These are phyloP conservation scores for Galerucella nymphaeae DNA, from an alignment of 2,888 invertebrate species.

Conservation along the genomic window DNA sequence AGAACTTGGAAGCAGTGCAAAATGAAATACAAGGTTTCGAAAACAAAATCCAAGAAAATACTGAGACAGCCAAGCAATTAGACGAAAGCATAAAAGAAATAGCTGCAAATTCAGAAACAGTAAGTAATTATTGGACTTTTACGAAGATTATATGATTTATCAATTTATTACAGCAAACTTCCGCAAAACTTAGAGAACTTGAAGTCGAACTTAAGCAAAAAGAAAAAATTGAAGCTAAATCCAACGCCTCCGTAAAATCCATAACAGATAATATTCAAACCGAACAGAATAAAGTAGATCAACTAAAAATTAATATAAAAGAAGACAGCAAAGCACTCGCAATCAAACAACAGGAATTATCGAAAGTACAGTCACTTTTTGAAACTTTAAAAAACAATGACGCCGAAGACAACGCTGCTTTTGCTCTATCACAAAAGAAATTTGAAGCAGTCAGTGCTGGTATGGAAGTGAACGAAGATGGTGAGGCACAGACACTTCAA, in stretches of 20 bases:
- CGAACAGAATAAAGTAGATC: conserved; percentile 76
- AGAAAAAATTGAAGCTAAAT: conserved; percentile 76
- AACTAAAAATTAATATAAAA: conserved; percentile 73
- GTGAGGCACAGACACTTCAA: conserved; percentile 85
- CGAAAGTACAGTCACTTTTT: conserved; percentile 73
- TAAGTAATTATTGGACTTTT: conserved; percentile 59
- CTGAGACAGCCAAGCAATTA: conserved; percentile 67
- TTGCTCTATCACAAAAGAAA: conserved; percentile 79
- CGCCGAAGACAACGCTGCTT: conserved; percentile 73
- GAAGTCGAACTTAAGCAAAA: conserved; percentile 73
- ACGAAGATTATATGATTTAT: background rate
- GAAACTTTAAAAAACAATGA: conserved; percentile 76
- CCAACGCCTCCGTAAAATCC: conserved; percentile 73
- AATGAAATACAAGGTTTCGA: conserved; percentile 56
- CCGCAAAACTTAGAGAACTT: conserved; percentile 72
- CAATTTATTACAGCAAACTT: conserved; percentile 69
- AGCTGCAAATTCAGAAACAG: conserved; percentile 74
- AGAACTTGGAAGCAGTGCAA: conserved; percentile 55
- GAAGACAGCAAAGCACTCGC: conserved; percentile 75
- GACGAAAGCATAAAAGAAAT: conserved; percentile 73
- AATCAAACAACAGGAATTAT: conserved; percentile 72
- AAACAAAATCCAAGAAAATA: conserved; percentile 68
- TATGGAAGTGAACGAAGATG: conserved; percentile 80
- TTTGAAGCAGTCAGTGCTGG: conserved; percentile 70
- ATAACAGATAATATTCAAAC: conserved; percentile 74